Evolutionary conservation across 1,140 invertebrate genomes (phyloP).

Genomic region (Atopsyche davidsoni): DNA sequence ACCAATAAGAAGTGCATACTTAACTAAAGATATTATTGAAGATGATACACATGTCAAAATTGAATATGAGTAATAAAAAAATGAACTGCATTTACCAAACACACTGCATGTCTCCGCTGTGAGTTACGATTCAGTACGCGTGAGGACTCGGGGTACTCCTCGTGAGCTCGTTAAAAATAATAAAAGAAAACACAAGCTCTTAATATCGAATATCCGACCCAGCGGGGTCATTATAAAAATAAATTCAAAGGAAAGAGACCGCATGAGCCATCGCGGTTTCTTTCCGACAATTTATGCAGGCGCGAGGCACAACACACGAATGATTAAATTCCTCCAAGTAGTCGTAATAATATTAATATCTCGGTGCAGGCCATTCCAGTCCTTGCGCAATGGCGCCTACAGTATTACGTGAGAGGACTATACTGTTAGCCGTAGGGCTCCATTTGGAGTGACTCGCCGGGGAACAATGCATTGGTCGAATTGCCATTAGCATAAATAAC

Average conservation of each 20-base stretch:
- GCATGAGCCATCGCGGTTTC: slow-evolving; percentile 5
- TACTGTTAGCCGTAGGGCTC: background rate
- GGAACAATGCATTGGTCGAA: slow-evolving; percentile 29
- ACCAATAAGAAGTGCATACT: no score
- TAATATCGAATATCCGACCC: background rate
- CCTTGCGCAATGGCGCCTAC: slow-evolving; percentile 1
- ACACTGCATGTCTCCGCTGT: no score
- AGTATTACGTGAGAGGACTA: slow-evolving; percentile 10
- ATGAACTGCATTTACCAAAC: no score
- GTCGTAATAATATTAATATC: background rate
- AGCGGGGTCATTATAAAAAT: slow-evolving; percentile 11
- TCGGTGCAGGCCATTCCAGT: slow-evolving; percentile 4
- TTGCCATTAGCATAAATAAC: slow-evolving; percentile 29
- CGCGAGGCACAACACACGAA: slow-evolving; percentile 13
- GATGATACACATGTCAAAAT: no score
- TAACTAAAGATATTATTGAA: no score
- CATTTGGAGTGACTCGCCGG: slow-evolving; percentile 10
- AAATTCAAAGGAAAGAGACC: slow-evolving; percentile 8
- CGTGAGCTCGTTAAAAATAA: no score
- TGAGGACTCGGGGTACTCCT: no score
- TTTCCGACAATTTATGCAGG: slow-evolving; percentile 3
- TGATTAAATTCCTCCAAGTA: slow-evolving; percentile 17
- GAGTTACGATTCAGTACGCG: no score
- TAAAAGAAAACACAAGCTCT: no score
- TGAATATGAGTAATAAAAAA: no score